Evolutionary conservation across 2,113 vertebrate genomes (phyloP).

Genomic region (Dasyprocta punctata): DNA sequence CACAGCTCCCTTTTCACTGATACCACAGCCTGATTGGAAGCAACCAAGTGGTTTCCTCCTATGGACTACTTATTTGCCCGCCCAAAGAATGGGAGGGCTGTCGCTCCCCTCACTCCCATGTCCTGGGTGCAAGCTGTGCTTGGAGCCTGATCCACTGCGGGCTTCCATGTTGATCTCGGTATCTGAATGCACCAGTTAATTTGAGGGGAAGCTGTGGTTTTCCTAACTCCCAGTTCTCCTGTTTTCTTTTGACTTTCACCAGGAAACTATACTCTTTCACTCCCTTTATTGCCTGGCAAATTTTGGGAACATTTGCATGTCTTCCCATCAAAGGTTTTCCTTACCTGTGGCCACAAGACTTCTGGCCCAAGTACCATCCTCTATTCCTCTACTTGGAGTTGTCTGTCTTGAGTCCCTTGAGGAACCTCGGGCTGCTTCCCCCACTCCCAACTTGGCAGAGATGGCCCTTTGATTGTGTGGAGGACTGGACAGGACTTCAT

Average conservation of each 20-base stretch:
- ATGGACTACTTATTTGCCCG: background rate
- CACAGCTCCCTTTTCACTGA: background rate
- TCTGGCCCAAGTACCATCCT: background rate
- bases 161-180: background rate
- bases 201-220: background rate
- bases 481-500: background rate
- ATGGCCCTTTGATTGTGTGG: background rate
- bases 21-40: background rate
- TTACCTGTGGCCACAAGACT: background rate
- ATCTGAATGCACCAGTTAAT: background rate
- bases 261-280: background rate
- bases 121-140: background rate
- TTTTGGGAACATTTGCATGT: background rate
- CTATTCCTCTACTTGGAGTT: background rate
- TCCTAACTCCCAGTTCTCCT: background rate
- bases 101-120: background rate
- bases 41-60: background rate
- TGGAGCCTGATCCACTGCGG: background rate
- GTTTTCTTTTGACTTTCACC: background rate
- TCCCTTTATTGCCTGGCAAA: background rate
- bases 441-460: background rate
- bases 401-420: background rate
- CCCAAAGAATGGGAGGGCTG: background rate
- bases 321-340: background rate
- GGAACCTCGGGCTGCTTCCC: background rate